phyloP scores from a whole-genome alignment of 2,888 invertebrate genomes.

The Idaea straminata region DNA sequence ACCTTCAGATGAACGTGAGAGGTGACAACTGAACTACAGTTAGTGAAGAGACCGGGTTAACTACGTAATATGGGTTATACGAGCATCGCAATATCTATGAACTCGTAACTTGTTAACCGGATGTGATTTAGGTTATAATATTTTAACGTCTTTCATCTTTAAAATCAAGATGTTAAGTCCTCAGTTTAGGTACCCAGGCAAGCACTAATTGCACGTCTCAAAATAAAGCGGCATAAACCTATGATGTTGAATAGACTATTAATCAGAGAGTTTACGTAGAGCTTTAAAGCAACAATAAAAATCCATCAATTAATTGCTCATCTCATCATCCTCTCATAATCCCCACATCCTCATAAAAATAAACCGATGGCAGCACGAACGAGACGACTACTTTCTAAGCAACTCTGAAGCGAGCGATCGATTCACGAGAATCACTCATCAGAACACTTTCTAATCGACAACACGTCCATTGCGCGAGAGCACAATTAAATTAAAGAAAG shows the following conservation, averaged over 20 bases:
- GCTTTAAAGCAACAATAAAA: conserved; percentile 12
- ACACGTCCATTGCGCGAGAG: conserved; percentile 53
- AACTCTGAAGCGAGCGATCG: conserved; percentile 67
- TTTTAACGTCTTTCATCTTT: background rate
- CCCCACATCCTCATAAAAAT: conserved; percentile 60
- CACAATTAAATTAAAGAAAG: conserved; percentile 55
- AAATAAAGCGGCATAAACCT: too few relatives aligned
- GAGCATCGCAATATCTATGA: conserved; percentile 12
- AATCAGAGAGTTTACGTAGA: background rate
- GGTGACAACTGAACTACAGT: conserved; percentile 70
- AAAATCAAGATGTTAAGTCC: background rate
- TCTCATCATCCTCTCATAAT: conserved; percentile 57
- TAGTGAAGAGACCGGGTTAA: conserved; percentile 72
- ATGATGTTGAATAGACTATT: background rate
- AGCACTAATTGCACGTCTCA: too few relatives aligned
- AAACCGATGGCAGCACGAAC: conserved; percentile 50
- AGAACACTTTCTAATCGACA: conserved; percentile 76
- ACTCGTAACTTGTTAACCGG: background rate
- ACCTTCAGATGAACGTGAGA: conserved; percentile 59
- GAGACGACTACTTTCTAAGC: conserved; percentile 70
- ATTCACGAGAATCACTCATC: conserved; percentile 73
- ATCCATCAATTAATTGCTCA: conserved; percentile 14
- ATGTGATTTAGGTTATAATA: background rate
- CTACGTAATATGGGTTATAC: conserved; percentile 48
- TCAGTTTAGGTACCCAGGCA: background rate